Conservation (phyloP, 2,797 vertebrate genomes). For the Cuniculus paca region DNA sequence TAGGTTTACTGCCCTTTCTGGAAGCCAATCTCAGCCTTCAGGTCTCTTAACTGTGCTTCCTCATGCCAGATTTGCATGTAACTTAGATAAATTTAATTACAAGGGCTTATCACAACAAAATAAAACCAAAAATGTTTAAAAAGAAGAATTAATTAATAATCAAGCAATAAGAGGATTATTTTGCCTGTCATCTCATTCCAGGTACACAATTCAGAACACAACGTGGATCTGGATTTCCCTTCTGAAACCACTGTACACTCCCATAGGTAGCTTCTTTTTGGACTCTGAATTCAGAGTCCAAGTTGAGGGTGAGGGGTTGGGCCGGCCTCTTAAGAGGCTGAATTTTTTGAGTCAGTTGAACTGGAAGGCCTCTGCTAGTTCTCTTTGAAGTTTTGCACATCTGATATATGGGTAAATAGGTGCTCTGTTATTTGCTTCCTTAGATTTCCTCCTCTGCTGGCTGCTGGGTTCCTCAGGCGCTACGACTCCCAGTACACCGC, state of each 20-base stretch:
- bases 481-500: too few species aligned
- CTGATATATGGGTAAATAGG: background rate
- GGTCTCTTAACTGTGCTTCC: background rate
- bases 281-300: background rate
- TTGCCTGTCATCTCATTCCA: background rate
- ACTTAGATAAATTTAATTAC: background rate
- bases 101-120: background rate
- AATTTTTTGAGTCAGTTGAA: background rate
- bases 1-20: background rate
- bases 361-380: background rate
- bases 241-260: background rate
- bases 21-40: background rate
- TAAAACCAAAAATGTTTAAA: background rate
- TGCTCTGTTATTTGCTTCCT: background rate
- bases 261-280: background rate
- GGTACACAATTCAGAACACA: background rate
- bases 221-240: background rate
- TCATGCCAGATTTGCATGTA: background rate
- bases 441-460: background rate
- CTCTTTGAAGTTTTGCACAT: background rate
- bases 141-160: constrained; percentile 4
- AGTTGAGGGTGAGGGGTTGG: background rate
- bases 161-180: background rate
- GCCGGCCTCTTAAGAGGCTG: background rate
- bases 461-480: background rate